phyloP scores from a whole-genome alignment of 1,140 invertebrate genomes.

The Trichonephila clavata region DNA sequence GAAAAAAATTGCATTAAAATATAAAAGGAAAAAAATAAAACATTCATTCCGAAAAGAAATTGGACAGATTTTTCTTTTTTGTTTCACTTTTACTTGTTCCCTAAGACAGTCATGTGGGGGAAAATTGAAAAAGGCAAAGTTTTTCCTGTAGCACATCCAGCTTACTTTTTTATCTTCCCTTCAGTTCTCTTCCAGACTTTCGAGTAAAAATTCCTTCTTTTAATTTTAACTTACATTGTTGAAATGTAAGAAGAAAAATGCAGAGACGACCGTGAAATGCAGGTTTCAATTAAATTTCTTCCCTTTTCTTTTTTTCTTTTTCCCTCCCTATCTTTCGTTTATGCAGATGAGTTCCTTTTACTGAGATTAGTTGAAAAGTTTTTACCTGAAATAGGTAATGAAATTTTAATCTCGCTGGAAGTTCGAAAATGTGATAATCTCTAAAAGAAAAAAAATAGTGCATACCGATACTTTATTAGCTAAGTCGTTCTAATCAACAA shows the following conservation, averaged over 20 bases:
- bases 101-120: slow-evolving; percentile 5
- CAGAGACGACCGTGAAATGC: neutral
- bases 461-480: neutral
- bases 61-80: slow-evolving; percentile 49
- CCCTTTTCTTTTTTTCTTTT: neutral
- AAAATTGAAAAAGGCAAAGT: slow-evolving; percentile 32
- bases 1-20: neutral
- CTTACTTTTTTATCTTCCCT: neutral
- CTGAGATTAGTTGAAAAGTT: neutral
- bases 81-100: neutral
- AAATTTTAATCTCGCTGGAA: slow-evolving; percentile 31
- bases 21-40: neutral
- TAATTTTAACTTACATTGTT: slow-evolving; percentile 53
- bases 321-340: neutral
- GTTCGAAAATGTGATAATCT: neutral
- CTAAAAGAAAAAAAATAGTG: neutral
- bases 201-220: slow-evolving; percentile 27
- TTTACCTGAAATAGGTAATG: slow-evolving; percentile 8
- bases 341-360: slow-evolving; percentile 25
- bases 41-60: slow-evolving; percentile 54
- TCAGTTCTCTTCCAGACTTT: neutral
- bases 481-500: neutral
- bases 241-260: slow-evolving; percentile 9
- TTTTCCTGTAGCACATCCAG: neutral
- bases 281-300: slow-evolving; percentile 53